phyloP scores from a whole-genome alignment of 2,888 invertebrate species.

The Caenorhabditis japonica region DNA sequence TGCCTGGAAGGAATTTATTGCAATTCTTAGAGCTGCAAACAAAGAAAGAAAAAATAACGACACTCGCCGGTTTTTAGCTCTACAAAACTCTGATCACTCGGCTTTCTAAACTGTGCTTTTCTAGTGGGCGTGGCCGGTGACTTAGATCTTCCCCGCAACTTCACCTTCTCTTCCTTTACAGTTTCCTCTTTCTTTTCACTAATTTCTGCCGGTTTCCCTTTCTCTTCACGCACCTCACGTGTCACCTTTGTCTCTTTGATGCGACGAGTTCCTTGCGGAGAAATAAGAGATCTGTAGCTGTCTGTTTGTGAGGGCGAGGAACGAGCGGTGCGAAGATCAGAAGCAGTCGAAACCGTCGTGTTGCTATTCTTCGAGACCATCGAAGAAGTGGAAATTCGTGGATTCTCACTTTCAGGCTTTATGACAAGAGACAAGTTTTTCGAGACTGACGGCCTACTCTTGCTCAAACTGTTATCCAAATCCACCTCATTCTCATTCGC shows the following conservation, averaged over 20 bases:
- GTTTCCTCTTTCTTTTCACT: constrained; percentile 50
- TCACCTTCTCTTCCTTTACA: constrained; percentile 44
- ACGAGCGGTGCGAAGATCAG: constrained; percentile 12
- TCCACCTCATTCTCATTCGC: constrained; percentile 36
- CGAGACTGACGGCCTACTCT: constrained; percentile 23
- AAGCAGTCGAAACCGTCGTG: constrained; percentile 4
- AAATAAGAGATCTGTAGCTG: background rate
- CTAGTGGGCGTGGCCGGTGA: constrained; percentile 14
- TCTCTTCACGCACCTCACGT: constrained; percentile 42
- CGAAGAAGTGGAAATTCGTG: constrained; percentile 13
- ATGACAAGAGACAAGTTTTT: constrained; percentile 9
- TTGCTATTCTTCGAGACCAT: constrained; percentile 4
- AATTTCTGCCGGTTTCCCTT: constrained; percentile 36
- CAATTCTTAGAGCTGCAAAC: too few relatives aligned
- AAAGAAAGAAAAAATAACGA: background rate
- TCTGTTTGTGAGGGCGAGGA: background rate
- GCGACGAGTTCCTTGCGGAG: constrained; percentile 33
- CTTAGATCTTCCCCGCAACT: constrained; percentile 16
- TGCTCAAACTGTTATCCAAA: constrained; percentile 42
- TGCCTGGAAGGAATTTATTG: constrained; percentile 20
- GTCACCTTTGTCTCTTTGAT: constrained; percentile 52
- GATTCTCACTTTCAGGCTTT: constrained; percentile 1
- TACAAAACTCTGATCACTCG: background rate
- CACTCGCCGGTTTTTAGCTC: too few relatives aligned
- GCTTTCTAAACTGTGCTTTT: constrained; percentile 2